Conservation (phyloP, 1,140 invertebrate genomes). For the Pentalonia nigronervosa region DNA sequence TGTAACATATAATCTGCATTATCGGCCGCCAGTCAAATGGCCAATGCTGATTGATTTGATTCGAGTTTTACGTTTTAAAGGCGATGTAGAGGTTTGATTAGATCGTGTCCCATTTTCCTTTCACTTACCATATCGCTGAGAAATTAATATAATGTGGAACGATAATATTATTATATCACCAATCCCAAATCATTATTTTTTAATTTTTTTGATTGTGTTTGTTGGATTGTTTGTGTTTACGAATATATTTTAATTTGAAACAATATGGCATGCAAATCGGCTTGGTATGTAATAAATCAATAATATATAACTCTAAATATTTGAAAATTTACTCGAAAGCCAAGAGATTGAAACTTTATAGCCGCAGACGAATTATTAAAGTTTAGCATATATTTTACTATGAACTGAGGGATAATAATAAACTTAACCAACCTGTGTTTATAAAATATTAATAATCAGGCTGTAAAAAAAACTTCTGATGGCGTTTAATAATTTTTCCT, state of each 20-base stretch:
- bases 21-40: not conserved
- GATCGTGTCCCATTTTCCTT: too few species aligned
- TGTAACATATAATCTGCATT: not conserved
- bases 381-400: not conserved
- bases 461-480: not conserved
- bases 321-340: not conserved
- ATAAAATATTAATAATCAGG: not conserved
- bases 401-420: not conserved
- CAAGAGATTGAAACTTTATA: not conserved
- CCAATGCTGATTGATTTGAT: not conserved
- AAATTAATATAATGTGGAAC: too few species aligned
- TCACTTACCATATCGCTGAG: too few species aligned
- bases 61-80: too few species aligned
- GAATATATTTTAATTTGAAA: not conserved
- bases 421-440: not conserved
- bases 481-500: not conserved
- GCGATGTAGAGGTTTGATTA: too few species aligned
- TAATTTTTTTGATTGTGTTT: too few species aligned
- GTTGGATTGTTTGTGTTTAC: not conserved
- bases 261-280: not conserved
- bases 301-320: not conserved
- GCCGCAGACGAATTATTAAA: not conserved
- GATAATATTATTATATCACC: too few species aligned
- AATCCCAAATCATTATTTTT: too few species aligned
- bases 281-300: not conserved